A percentile compares a stretch with the other conserved stretches of the same genome.
Conservation (phyloP, 2,888 invertebrate genomes). For the Tubulanus polymorphus region DNA sequence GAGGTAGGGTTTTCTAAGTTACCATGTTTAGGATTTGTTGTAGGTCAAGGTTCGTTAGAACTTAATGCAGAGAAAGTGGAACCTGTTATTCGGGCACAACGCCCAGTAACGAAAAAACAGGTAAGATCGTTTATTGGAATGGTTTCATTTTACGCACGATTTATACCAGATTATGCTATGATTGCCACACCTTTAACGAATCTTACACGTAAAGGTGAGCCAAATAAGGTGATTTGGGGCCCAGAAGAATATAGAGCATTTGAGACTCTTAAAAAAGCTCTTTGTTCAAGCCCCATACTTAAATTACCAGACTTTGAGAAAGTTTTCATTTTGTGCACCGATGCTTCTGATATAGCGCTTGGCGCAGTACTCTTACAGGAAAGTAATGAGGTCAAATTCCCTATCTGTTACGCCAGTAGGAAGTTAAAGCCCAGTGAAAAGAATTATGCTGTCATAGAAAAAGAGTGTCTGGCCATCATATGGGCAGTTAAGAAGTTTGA, state of each 20-base stretch:
- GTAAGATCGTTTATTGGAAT: conserved; percentile 16
- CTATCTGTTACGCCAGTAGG: conserved; percentile 21
- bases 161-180: conserved; percentile 16
- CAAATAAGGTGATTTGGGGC: conserved; percentile 16
- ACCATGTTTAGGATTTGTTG: conserved; percentile 7
- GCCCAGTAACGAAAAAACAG: conserved; percentile 14
- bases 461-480: conserved; percentile 22
- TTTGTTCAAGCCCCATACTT: conserved; percentile 12
- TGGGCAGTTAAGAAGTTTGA: conserved; percentile 20
- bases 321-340: conserved; percentile 18
- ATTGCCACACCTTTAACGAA: conserved; percentile 19
- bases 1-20: conserved; percentile 1
- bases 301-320: conserved; percentile 13
- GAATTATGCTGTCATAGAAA: conserved; percentile 21
- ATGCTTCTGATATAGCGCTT: conserved; percentile 21
- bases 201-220: conserved; percentile 16
- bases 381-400: conserved; percentile 13
- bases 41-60: conserved; percentile 6
- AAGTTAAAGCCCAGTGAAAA: conserved; percentile 19
- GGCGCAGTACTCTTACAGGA: conserved; percentile 22
- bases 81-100: neutral
- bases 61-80: conserved; percentile 6
- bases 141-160: conserved; percentile 12
- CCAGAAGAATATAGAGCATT: conserved; percentile 14
- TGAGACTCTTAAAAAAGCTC: conserved; percentile 9